A percentile compares a stretch with the other conserved stretches of the same genome.
Conservation (phyloP, 2,797 vertebrate species). For the Ctenosaura bakeri region DNA sequence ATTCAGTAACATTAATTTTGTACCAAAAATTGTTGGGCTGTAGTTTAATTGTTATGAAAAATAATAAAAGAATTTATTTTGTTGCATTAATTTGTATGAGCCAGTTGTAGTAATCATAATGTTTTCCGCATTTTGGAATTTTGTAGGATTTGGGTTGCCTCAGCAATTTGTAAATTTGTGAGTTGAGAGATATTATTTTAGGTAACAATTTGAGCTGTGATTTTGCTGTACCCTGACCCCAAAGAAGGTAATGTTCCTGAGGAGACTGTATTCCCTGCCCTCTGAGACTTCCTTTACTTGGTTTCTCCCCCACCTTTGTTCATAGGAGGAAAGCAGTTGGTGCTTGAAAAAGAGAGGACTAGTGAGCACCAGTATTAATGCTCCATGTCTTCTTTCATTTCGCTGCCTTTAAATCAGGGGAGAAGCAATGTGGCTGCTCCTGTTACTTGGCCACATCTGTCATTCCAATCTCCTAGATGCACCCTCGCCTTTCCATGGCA, state of each 20-base stretch:
- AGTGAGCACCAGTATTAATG: not conserved
- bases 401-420: not conserved
- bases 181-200: not conserved
- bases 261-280: too few relatives aligned
- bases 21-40: constrained; percentile 42
- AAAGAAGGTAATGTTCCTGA: too few relatives aligned
- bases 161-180: not conserved
- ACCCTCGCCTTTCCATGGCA: not conserved
- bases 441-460: not conserved
- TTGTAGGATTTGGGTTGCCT: not conserved
- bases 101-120: not conserved
- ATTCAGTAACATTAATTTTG: constrained; percentile 63
- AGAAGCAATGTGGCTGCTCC: not conserved
- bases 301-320: too few relatives aligned
- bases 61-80: constrained; percentile 75
- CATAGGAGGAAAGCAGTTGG: not conserved
- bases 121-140: not conserved
- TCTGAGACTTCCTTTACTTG: not conserved
- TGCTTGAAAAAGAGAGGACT: not conserved
- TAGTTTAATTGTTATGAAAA: constrained; percentile 44
- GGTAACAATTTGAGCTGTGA: not conserved
- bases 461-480: not conserved
- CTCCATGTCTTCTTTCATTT: not conserved
- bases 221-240: not conserved
- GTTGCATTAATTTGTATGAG: constrained; percentile 42